phyloP scores from a whole-genome alignment of 2,888 invertebrate species.

The Exocentrus adspersus region DNA sequence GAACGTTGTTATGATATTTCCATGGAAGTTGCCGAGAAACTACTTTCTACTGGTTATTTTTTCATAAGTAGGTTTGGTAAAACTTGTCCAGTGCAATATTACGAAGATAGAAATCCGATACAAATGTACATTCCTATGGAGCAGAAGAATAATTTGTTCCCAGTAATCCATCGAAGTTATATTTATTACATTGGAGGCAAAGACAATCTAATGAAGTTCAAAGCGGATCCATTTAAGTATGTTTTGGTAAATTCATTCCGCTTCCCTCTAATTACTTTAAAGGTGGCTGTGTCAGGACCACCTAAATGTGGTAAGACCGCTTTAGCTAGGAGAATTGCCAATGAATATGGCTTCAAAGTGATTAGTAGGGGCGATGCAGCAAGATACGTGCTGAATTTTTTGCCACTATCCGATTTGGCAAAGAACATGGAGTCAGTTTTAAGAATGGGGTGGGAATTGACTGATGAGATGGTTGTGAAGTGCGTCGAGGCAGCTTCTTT shows the following conservation, averaged over 20 bases:
- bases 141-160: constrained; percentile 63
- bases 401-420: constrained; percentile 67
- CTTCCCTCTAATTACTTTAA: constrained; percentile 66
- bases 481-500: constrained; percentile 67
- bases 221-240: constrained; percentile 69
- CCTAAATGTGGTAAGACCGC: constrained; percentile 72
- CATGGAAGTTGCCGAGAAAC: constrained; percentile 67
- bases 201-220: constrained; percentile 66
- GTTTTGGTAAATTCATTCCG: constrained; percentile 61
- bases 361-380: constrained; percentile 68
- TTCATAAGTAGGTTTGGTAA: constrained; percentile 72
- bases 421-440: constrained; percentile 61
- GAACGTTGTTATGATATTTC: constrained; percentile 69
- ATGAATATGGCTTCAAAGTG: constrained; percentile 67
- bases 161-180: constrained; percentile 69
- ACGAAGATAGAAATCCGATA: constrained; percentile 64
- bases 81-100: constrained; percentile 73
- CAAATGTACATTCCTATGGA: constrained; percentile 66
- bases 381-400: constrained; percentile 64
- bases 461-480: constrained; percentile 64
- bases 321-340: constrained; percentile 67
- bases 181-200: constrained; percentile 70
- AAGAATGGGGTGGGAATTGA: constrained; percentile 63
- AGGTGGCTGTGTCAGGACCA: constrained; percentile 70
- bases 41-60: constrained; percentile 69